Evolutionary conservation across 2,888 invertebrate species (phyloP), one percentile per base, ranked within the genome.

Genomic region (Phorcus lineatus): DNA sequence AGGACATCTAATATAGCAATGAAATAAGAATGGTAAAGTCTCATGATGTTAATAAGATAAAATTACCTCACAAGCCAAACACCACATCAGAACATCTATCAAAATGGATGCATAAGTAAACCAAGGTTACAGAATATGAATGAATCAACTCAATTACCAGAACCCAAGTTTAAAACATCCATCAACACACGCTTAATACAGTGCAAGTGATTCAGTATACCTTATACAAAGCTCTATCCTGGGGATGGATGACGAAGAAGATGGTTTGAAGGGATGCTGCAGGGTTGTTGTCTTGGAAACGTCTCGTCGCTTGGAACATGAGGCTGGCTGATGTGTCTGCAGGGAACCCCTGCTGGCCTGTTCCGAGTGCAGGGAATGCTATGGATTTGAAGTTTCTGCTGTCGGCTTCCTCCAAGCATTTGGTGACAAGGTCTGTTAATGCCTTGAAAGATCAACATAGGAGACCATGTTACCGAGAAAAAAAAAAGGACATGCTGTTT

Each of bases 301-400:
- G 53, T 7, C 57, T 22, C 6, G 83, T 79, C 4, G 74, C 74
- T 28, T 82, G 70, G 66, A 80, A 81, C 78, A 84, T 84, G 36
- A 40, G 31, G 19, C 62, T 76, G n/a, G 86, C 82, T 17, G 83
- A 83, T 19, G 81, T 54, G 62, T 81, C 79, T 11, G 70, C 74
- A 24, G 87, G 86, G 62, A 82, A 85, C 1, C 77, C 28, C 19
- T 85, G 82, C 40, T 79, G 80, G 53, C 87, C 87, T 36, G 85
- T 84, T 36, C 87, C 87, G 1, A 87, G 76, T 19, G 86, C 84
- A 16, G 87, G 87, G 54, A 87, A 81, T 17, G 86, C 82, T n/a
- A 87, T 80, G 9, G 82, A 81, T 11, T 24, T 80, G 16, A 79
- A 67, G 24, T 67, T 77, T 31, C 36, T 74, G 17, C 22, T 36